Evolutionary conservation across 2,888 invertebrate species (phyloP).

Genomic region (Mesorhabditis spiculigera): DNA sequence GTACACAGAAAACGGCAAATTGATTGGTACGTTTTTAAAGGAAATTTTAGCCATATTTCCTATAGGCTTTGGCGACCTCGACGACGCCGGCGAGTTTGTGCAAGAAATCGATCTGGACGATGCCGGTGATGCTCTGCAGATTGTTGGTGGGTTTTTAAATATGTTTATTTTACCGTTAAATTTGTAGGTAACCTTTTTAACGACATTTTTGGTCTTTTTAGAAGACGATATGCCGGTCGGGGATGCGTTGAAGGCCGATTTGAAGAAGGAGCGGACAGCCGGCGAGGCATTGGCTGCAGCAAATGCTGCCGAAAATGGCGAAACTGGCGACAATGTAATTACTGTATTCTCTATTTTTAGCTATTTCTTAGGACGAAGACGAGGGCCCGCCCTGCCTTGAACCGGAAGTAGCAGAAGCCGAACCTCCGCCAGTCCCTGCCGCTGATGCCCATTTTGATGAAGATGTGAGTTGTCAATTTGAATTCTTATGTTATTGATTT

Average conservation of each 20-base stretch:
- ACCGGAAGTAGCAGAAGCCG: conserved; percentile 21
- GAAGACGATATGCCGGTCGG: too few species aligned
- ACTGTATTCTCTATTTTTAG: too few species aligned
- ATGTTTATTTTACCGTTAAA: background rate
- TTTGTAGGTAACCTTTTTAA: too few species aligned
- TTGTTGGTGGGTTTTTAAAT: conserved; percentile 3
- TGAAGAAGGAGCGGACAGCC: too few species aligned
- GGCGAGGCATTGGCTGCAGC: too few species aligned
- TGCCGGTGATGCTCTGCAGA: background rate
- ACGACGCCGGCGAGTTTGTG: background rate
- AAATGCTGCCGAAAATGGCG: too few species aligned
- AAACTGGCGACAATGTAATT: too few species aligned
- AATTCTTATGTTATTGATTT: conserved; percentile 6
- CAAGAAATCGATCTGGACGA: background rate
- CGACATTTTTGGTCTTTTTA: too few species aligned
- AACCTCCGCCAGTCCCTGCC: conserved; percentile 17
- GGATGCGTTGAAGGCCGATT: too few species aligned
- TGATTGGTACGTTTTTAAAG: background rate
- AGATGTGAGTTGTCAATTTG: background rate
- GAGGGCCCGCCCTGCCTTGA: conserved; percentile 32
- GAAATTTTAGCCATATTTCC: background rate
- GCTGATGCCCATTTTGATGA: background rate
- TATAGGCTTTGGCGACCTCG: conserved; percentile 1
- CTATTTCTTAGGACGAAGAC: conserved; percentile 11
- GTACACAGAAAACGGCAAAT: background rate